Base-by-base conservation (phyloP, 2,797 vertebrate genomes). In the Orientallactaga sibirica region DNA sequence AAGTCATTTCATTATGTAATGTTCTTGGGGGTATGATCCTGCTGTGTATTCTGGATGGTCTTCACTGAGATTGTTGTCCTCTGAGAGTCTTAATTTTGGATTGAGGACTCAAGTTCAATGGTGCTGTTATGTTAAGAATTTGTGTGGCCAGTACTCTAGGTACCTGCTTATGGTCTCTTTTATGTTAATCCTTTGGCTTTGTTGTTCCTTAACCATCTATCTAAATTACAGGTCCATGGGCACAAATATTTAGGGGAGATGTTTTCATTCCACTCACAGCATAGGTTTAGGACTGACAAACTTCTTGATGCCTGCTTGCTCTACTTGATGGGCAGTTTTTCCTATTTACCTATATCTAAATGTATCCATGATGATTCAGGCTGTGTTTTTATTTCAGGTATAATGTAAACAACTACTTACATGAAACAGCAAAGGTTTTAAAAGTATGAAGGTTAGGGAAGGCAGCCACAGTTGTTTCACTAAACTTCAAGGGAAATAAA, bases 61-160 rank as follows among this genome's bases (percentile, higher is more conserved):
- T 58, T 73, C 27, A 73, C 8, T 90, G 80, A 90, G 27, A 37
- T 66, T 82, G 10, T 67, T 88, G 29, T 67, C 15, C 67, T 77
- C 29, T 58, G n/a, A 91, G 41, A 48, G 58, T 91, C 76, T 67
- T 86, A 62, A 86, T 92, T 90, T 92, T 12, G 64, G n/a, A 58
- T 61, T 70, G 52, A 77, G 76, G n/a, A 8, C 27, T 91, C 48
- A 86, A 80, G 29, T 83, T 78, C 24, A 74, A 6, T 79, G 19
- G 20, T 24, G 16, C 64, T 43, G 1, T 9, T 81, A 41, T 91
- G 41, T n/a, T 91, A 77, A 70, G 15, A 86, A 78, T 88, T 78
- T 88, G 6, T 66, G 43, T 77, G 58, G 3, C 25, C 68, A 86
- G 18, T 37, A 78, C 41, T 61, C 52, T 70, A 52, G 8, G 8